These are phyloP conservation scores for Tipula unca DNA, from an alignment of 2,888 invertebrate species.

Conservation along the genomic window DNA sequence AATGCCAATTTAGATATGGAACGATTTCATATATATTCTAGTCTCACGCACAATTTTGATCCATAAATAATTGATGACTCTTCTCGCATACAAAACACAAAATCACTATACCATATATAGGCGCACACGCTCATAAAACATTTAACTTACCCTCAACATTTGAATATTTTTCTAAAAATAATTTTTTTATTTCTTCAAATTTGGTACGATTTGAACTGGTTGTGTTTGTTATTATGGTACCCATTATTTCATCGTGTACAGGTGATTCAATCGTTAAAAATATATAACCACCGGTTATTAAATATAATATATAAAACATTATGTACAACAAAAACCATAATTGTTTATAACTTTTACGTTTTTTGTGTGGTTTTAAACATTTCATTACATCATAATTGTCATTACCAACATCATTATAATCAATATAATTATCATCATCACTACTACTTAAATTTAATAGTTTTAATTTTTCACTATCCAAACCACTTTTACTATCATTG, in stretches of 20 bases:
- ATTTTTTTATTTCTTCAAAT: background rate
- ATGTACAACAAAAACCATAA: conserved; percentile 45
- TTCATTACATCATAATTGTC: conserved; percentile 14
- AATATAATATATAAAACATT: conserved; percentile 51
- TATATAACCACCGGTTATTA: conserved; percentile 56
- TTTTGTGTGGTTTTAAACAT: background rate
- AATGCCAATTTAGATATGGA: no score
- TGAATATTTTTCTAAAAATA: background rate
- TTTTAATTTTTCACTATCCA: background rate
- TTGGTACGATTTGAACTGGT: background rate
- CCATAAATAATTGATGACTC: background rate
- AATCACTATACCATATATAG: background rate
- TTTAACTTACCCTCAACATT: background rate
- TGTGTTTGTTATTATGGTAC: background rate
- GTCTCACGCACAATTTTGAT: no score
- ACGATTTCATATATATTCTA: no score
- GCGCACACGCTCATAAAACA: background rate
- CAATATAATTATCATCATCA: conserved; percentile 19
- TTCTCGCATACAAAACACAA: background rate
- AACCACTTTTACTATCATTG: background rate
- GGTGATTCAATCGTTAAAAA: conserved; percentile 61
- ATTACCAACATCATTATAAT: conserved; percentile 22
- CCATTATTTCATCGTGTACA: conserved; percentile 25
- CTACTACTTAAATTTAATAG: background rate
- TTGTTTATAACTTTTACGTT: background rate